These are phyloP conservation scores for Oenanthe melanoleuca DNA, from an alignment of 2,113 vertebrate species.

Conservation along the genomic window DNA sequence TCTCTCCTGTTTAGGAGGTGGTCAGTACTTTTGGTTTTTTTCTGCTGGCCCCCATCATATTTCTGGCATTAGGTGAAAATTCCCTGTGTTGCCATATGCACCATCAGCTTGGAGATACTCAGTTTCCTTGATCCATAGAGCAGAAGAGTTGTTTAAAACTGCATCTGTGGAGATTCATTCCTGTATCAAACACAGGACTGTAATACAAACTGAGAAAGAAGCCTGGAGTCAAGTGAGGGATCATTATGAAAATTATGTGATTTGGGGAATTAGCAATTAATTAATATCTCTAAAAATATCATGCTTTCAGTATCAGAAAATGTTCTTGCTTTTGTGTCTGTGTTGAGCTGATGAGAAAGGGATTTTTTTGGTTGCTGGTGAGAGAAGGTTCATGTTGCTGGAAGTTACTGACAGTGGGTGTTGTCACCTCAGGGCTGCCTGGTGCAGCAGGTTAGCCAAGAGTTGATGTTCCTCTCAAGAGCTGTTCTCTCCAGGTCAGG, in stretches of 20 bases:
- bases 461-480: not conserved
- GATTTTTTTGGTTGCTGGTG: not conserved
- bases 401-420: not conserved
- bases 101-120: not conserved
- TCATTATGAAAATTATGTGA: not conserved
- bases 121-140: not conserved
- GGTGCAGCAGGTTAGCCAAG: not conserved
- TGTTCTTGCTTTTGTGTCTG: not conserved
- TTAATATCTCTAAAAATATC: not conserved
- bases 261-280: not conserved
- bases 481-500: not conserved
- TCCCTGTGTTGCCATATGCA: rapidly evolving
- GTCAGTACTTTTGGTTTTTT: not conserved
- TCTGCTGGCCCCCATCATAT: not conserved
- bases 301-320: not conserved
- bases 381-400: not conserved
- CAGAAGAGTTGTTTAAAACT: not conserved
- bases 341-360: not conserved
- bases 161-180: not conserved
- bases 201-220: not conserved
- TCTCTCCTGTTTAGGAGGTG: not conserved
- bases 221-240: not conserved
- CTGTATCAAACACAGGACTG: not conserved
- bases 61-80: not conserved
- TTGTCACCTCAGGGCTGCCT: not conserved